phyloP scores from a whole-genome alignment of 2,797 vertebrate species.

The Melanotaenia boesemani region DNA sequence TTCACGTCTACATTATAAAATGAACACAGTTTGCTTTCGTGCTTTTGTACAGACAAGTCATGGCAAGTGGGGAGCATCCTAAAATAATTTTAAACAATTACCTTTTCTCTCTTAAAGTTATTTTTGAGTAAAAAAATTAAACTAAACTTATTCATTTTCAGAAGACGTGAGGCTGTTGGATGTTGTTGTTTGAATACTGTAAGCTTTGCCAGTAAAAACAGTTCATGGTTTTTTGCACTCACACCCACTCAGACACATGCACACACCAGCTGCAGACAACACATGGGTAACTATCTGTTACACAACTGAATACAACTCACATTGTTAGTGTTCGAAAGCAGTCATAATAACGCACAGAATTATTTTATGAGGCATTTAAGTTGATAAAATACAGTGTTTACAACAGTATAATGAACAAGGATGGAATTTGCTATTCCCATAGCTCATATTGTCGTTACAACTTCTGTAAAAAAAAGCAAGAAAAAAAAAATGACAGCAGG shows the following conservation, averaged over 20 bases:
- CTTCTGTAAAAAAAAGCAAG: neutral
- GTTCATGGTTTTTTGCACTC: slow-evolving; percentile 47
- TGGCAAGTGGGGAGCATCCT: neutral
- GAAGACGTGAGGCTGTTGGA: slow-evolving; percentile 25
- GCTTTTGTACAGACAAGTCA: neutral
- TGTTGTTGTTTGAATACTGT: slow-evolving; percentile 30
- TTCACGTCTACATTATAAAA: neutral
- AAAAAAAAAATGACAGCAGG: neutral
- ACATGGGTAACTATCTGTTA: slow-evolving; percentile 25
- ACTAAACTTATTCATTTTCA: neutral
- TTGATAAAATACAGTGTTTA: slow-evolving; percentile 28
- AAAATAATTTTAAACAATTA: neutral
- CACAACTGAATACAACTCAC: slow-evolving; percentile 24
- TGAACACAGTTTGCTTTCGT: neutral
- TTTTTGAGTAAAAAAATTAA: too few relatives aligned
- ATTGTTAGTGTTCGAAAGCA: slow-evolving; percentile 21
- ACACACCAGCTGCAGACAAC: slow-evolving; percentile 26
- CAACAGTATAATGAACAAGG: slow-evolving; percentile 1
- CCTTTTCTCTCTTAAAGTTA: too few relatives aligned
- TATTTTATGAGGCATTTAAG: slow-evolving; percentile 6
- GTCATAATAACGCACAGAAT: slow-evolving; percentile 35
- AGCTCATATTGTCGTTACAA: neutral
- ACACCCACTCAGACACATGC: slow-evolving; percentile 45
- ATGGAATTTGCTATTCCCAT: slow-evolving; percentile 25
- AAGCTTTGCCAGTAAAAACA: slow-evolving; percentile 46